These are phyloP conservation scores for Cliona cf. orientalis DNA, from an alignment of 37 sponge, comb jelly and placozoan genomes.

Conservation along the genomic window DNA sequence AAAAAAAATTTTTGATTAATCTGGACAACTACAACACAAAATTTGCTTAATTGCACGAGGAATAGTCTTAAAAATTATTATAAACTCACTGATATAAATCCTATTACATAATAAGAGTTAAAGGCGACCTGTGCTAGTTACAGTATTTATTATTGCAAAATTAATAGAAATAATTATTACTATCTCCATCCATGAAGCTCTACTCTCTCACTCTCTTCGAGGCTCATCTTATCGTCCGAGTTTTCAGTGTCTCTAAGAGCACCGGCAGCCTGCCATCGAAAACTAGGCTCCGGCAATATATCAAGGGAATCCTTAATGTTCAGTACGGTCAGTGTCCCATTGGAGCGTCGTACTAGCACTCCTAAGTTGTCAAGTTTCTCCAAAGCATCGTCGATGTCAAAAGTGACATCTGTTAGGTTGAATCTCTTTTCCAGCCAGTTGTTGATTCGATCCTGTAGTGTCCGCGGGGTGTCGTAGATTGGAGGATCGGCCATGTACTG, in stretches of 20 bases:
- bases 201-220: background rate
- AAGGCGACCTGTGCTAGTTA: no score
- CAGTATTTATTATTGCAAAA: no score
- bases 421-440: constrained; percentile 70
- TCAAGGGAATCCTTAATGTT: constrained; percentile 71
- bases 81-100: no score
- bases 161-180: no score
- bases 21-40: no score
- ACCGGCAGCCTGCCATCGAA: constrained; percentile 47
- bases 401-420: constrained; percentile 36
- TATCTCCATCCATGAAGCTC: constrained; percentile 8
- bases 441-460: constrained; percentile 65
- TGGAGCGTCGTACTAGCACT: constrained; percentile 37
- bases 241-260: constrained; percentile 58
- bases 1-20: no score
- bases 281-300: constrained; percentile 59
- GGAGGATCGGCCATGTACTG: constrained; percentile 47
- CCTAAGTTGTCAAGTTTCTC: constrained; percentile 61
- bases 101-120: no score
- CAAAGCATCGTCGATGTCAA: constrained; percentile 82
- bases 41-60: no score
- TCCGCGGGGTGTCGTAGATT: constrained; percentile 46
- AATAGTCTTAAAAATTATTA: no score
- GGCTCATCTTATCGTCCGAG: constrained; percentile 4
- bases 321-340: constrained; percentile 53